Base-by-base conservation (phyloP, 1,140 invertebrate genomes). In the Carcinoscorpius rotundicauda region DNA sequence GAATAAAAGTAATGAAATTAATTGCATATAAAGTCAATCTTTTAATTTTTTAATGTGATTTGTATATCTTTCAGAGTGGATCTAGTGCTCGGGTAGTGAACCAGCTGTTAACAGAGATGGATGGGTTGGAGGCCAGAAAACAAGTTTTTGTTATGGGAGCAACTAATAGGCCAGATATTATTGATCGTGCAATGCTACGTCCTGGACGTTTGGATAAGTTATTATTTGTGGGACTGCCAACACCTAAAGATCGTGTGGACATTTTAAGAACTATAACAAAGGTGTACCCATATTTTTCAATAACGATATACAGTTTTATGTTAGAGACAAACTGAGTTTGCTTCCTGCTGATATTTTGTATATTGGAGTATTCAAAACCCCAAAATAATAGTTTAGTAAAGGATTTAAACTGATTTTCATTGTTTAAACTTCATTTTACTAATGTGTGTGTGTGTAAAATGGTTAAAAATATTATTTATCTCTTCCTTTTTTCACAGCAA, bases 31-130 rank as follows among this genome's bases (percentile, higher is more conserved):
- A 6, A 6, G 6, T 58, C 29, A 58, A n/a, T n/a, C 48, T 4
- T n/a, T 58, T n/a, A n/a, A 11, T 9, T 6, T 58, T 58, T 58
- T 10, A 6, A n/a, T 10, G 57, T 29, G 6, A 55, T 8, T 8
- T 55, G 53, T 55, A 6, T 5, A 61, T 51, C 49, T 8, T 75
- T 68, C 68, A 87, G 80, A 81, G 83, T 67, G 82, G 82, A 4
- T 76, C 80, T 10, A 78, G 78, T 71, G 73, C 77, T 6, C 82
- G 95, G 29, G 88, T 99, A 29, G 95, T 99, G 0, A 99, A 98
- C 77, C 96, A 98, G 76, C 81, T 99, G 72, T 77, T 99, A 48
- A 98, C 96, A 0, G 97, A 99, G 83, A 98, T 99, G 95, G 96
- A 99, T 76, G 97, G 97, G 5, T 82, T 98, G 10, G 89, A 95